Evolutionary conservation across 2,113 vertebrate genomes (phyloP).

Genomic region (Sprattus sprattus): DNA sequence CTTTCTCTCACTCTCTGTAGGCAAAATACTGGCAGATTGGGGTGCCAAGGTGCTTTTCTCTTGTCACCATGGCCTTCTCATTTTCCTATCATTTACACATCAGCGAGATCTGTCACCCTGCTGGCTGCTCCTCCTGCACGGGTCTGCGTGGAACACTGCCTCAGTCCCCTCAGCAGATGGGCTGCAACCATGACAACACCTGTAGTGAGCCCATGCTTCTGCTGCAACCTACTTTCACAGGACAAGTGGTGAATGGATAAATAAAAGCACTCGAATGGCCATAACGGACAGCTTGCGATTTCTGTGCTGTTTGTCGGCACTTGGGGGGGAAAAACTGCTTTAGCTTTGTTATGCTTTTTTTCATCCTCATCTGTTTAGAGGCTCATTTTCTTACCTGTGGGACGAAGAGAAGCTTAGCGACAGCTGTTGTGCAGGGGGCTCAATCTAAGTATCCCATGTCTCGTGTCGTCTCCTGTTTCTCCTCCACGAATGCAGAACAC

Average conservation of each 20-base stretch:
- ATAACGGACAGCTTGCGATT: neutral
- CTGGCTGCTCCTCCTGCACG: neutral
- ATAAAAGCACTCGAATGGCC: neutral
- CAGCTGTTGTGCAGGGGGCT: neutral
- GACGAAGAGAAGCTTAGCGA: neutral
- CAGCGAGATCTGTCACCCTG: neutral
- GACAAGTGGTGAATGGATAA: neutral
- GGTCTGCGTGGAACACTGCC: neutral
- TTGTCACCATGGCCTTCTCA: neutral
- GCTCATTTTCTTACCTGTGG: neutral
- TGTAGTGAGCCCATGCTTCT: neutral
- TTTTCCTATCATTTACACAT: conserved; percentile 20
- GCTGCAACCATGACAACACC: neutral
- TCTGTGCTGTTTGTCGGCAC: neutral
- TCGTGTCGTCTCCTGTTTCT: neutral
- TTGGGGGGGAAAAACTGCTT: neutral
- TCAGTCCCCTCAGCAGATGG: conserved; percentile 6
- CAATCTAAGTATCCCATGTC: neutral
- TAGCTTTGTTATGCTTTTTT: neutral
- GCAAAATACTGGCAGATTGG: conserved; percentile 9
- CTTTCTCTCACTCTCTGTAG: neutral
- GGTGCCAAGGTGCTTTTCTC: conserved; percentile 12
- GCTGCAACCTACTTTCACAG: neutral
- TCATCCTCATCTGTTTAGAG: neutral
- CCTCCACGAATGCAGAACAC: neutral